phyloP scores from a whole-genome alignment of 2,888 invertebrate species.

The Epistrophe eligans region DNA sequence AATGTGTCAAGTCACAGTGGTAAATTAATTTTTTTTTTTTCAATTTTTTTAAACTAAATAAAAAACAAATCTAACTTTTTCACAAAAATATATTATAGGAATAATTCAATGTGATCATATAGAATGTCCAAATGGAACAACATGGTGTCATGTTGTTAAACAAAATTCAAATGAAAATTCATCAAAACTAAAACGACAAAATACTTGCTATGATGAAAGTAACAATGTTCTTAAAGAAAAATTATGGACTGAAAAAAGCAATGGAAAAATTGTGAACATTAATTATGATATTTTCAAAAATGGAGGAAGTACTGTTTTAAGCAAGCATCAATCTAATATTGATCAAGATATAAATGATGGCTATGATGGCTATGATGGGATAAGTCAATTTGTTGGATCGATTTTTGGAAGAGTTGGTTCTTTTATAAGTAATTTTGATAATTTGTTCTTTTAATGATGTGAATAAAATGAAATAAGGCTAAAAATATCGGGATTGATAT shows the following conservation, averaged over 20 bases:
- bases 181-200: constrained; percentile 22
- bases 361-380: not conserved
- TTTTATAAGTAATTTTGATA: not conserved
- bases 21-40: not conserved
- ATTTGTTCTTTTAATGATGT: not conserved
- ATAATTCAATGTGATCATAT: constrained; percentile 31
- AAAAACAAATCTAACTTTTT: not conserved
- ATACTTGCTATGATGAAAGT: constrained; percentile 15
- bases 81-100: not conserved
- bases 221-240: constrained; percentile 1
- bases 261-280: not conserved
- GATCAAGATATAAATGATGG: not conserved
- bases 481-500: too few species aligned
- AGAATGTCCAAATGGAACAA: constrained; percentile 15
- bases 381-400: not conserved
- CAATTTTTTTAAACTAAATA: not conserved
- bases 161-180: not conserved
- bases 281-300: constrained; percentile 5
- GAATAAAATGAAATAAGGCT: too few species aligned
- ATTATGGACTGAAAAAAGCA: constrained; percentile 13
- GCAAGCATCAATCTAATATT: not conserved
- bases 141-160: constrained; percentile 18
- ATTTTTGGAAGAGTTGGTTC: not conserved
- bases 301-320: not conserved
- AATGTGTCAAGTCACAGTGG: constrained; percentile 4